A percentile compares a stretch with the other conserved stretches of the same genome.
phyloP scores from a whole-genome alignment of 1,140 invertebrate genomes.

The Radopholus similis region DNA sequence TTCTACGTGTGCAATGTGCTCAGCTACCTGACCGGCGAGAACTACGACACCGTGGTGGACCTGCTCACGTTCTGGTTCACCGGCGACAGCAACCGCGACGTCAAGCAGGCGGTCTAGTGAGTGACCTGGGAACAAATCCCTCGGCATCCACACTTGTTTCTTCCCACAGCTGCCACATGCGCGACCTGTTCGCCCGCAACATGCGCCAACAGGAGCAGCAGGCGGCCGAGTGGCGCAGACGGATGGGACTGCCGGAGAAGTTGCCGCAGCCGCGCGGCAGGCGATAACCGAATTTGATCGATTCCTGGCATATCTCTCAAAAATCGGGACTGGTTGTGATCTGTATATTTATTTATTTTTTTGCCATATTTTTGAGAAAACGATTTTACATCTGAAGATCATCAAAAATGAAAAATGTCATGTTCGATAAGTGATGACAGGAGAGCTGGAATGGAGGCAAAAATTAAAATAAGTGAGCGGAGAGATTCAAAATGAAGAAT shows the following conservation, averaged over 20 bases:
- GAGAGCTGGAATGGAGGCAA: too few species aligned
- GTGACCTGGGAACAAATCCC: too few species aligned
- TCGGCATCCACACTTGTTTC: too few species aligned
- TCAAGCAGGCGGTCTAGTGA: constrained; percentile 35
- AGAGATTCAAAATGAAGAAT: too few species aligned
- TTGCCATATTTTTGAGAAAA: background rate
- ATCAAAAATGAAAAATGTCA: background rate
- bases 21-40: constrained; percentile 42
- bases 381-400: background rate
- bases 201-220: constrained; percentile 26
- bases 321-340: too few species aligned
- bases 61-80: constrained; percentile 41
- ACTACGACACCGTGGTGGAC: constrained; percentile 40
- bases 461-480: too few species aligned
- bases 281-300: too few species aligned
- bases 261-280: too few species aligned
- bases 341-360: background rate
- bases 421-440: too few species aligned
- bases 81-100: constrained; percentile 34
- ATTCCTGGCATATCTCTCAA: background rate
- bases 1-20: constrained; percentile 46
- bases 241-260: constrained; percentile 9
- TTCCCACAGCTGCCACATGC: constrained; percentile 24
- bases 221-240: background rate
- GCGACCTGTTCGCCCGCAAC: constrained; percentile 22